phyloP scores from a whole-genome alignment of 2,113 vertebrate species.

The Dromiciops gliroides region DNA sequence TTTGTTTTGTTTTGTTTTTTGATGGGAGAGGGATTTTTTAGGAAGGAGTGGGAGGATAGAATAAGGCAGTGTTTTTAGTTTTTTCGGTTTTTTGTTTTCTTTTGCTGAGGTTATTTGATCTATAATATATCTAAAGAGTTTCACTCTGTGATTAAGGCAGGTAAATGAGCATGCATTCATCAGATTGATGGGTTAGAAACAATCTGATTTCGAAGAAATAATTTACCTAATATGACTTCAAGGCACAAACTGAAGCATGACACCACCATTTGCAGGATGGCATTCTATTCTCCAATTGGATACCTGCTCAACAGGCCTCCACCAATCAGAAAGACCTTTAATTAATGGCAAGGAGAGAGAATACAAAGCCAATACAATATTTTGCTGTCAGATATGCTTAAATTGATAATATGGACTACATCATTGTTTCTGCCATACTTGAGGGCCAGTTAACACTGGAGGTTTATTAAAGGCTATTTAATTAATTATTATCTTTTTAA shows the following conservation, averaged over 20 bases:
- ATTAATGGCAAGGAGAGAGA: not conserved
- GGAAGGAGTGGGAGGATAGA: not conserved
- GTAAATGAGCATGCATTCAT: not conserved
- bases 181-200: conserved; percentile 12
- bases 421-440: not conserved
- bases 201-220: not conserved
- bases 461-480: conserved; percentile 19
- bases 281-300: conserved; percentile 18
- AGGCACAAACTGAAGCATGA: conserved; percentile 18
- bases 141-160: conserved; percentile 36
- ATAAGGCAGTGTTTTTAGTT: not conserved
- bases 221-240: conserved; percentile 30
- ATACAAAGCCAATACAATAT: not conserved
- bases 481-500: not conserved
- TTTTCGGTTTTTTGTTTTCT: not conserved
- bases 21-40: not conserved
- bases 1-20: not conserved
- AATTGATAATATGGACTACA: not conserved
- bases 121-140: not conserved
- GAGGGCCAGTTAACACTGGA: not conserved
- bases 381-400: conserved; percentile 6
- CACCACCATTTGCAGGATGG: conserved; percentile 22
- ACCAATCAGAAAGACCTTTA: conserved; percentile 1
- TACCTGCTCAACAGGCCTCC: not conserved
- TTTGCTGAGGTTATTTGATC: not conserved